Conservation (phyloP, 2,888 invertebrate species). For the Cordylochernes scorpioides region DNA sequence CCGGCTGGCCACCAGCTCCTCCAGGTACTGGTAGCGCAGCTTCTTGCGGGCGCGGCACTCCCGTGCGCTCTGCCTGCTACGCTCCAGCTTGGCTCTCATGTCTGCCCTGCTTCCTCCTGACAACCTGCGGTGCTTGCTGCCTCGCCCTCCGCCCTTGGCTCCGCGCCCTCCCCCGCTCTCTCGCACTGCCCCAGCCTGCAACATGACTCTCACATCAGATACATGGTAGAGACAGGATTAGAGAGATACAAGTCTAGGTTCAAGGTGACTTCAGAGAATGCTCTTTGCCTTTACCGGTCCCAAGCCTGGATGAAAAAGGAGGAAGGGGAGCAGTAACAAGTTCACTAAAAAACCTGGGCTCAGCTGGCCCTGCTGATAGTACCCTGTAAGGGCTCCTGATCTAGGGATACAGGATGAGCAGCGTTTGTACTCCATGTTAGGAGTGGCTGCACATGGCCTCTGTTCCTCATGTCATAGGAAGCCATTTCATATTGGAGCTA, state of each 20-base stretch:
- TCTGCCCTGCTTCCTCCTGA: slow-evolving; percentile 13
- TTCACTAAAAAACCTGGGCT: too few species aligned
- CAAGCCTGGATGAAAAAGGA: too few species aligned
- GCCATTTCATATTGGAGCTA: too few species aligned
- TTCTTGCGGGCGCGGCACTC: slow-evolving; percentile 92
- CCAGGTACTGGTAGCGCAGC: slow-evolving; percentile 79
- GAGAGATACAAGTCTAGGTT: background rate
- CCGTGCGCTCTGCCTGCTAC: slow-evolving; percentile 83
- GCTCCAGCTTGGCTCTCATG: slow-evolving; percentile 29
- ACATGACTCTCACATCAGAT: background rate
- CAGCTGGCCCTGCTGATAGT: too few species aligned
- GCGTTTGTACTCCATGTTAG: too few species aligned
- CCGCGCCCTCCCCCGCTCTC: slow-evolving; percentile 8
- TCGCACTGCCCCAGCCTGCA: slow-evolving; percentile 7
- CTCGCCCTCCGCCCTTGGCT: slow-evolving; percentile 7
- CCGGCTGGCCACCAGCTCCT: slow-evolving; percentile 71
- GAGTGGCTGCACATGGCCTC: too few species aligned
- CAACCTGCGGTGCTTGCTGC: slow-evolving; percentile 11
- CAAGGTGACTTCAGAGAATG: too few species aligned
- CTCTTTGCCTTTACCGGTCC: too few species aligned
- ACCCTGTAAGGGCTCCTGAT: too few species aligned
- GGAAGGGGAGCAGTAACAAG: too few species aligned
- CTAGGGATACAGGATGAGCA: too few species aligned
- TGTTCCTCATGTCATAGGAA: too few species aligned
- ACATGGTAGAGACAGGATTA: background rate